Percentiles rank a stretch among this genome's conserved stretches.
These are phyloP conservation scores for Lasiurus cinereus DNA, from an alignment of 2,113 vertebrate genomes.

Conservation along the genomic window DNA sequence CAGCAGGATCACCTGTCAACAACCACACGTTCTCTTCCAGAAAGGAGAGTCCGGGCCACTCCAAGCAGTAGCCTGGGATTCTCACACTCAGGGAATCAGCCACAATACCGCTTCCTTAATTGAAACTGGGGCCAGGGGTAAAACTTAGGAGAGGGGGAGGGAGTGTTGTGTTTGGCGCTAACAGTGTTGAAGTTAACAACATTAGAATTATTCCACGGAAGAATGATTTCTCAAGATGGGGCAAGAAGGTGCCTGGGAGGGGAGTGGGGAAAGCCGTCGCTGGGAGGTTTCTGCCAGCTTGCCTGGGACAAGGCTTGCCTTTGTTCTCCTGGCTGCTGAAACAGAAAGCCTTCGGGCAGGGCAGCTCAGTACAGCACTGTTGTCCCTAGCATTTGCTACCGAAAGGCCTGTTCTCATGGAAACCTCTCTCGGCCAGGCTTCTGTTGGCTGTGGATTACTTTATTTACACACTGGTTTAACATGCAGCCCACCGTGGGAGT, in stretches of 20 bases:
- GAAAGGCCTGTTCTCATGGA: background rate
- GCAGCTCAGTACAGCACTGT: background rate
- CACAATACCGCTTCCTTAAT: background rate
- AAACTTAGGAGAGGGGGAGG: background rate
- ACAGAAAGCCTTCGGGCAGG: conserved; percentile 18
- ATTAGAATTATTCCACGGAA: background rate
- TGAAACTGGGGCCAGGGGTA: background rate
- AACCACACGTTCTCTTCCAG: background rate
- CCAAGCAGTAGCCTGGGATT: background rate
- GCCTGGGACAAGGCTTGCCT: conserved; percentile 65
- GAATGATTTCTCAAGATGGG: conserved; percentile 53
- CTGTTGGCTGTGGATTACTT: background rate
- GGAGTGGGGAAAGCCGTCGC: conserved; percentile 61
- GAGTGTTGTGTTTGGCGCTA: background rate
- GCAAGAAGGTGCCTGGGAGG: background rate
- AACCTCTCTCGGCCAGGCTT: background rate
- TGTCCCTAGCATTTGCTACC: conserved; percentile 67
- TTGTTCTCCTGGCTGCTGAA: conserved; percentile 73
- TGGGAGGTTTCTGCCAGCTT: background rate
- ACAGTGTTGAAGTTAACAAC: background rate
- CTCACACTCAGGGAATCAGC: background rate
- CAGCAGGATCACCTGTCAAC: background rate
- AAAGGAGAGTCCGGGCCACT: background rate
- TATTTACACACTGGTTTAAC: background rate
- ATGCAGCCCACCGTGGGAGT: background rate